A percentile compares a stretch with the other conserved stretches of the same genome.
Conservation (phyloP, 2,888 invertebrate genomes). For the Abrostola triplasia region DNA sequence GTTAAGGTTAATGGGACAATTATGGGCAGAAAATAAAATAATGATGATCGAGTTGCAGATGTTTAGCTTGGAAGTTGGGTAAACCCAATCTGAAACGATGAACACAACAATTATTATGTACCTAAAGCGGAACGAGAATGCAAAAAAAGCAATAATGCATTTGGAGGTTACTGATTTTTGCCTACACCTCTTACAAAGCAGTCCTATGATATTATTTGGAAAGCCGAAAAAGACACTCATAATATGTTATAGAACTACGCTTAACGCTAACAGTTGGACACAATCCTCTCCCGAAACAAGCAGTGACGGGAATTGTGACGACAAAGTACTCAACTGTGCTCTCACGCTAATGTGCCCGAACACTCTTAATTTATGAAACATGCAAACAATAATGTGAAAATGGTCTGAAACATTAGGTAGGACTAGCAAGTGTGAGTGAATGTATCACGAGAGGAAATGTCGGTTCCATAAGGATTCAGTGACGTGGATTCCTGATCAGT, state of each 20-base stretch:
- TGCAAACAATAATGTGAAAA: slow-evolving; percentile 17
- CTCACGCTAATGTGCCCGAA: slow-evolving; percentile 37
- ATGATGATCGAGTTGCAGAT: too few species aligned
- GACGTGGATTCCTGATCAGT: not conserved
- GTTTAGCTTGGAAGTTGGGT: too few species aligned
- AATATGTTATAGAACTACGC: not conserved
- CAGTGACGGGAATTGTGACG: slow-evolving; percentile 42
- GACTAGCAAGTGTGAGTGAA: not conserved
- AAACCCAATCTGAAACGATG: too few species aligned
- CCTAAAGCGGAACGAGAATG: too few species aligned
- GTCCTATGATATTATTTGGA: not conserved
- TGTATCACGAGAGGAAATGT: too few species aligned
- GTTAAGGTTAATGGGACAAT: too few species aligned
- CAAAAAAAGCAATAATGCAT: too few species aligned
- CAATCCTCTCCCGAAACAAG: slow-evolving; percentile 12
- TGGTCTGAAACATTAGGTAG: slow-evolving; percentile 12
- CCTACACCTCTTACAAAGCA: too few species aligned
- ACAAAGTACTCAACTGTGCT: slow-evolving; percentile 46
- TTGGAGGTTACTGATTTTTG: too few species aligned
- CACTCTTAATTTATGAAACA: slow-evolving; percentile 21
- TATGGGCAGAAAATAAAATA: too few species aligned
- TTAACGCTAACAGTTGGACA: slow-evolving; percentile 16
- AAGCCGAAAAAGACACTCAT: not conserved
- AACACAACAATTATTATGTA: too few species aligned
- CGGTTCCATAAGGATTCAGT: too few species aligned